Base-by-base conservation (phyloP, 2,797 vertebrate genomes). In the Myotis vivesi region DNA sequence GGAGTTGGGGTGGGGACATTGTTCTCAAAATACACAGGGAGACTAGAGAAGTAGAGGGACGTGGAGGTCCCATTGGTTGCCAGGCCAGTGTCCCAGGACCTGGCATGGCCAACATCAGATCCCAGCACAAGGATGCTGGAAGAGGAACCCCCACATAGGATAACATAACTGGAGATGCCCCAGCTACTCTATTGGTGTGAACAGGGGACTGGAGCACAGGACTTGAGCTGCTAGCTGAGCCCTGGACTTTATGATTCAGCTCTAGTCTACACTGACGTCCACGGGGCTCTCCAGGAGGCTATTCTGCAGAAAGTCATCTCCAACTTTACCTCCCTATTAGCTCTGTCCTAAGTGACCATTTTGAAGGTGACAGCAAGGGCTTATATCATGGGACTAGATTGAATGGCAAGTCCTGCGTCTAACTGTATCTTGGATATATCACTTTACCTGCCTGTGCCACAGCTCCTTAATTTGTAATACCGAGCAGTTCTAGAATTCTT, bases 11-110 rank as follows among this genome's bases (percentile, higher is more conserved):
- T 25, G 16, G 0, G 7, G 19, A 0, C 13, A 49, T 22, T 69
- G 64, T 68, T 53, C 41, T 30, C 25, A 36, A 44, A 76, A 69
- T 13, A 10, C 20, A 38, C 4, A 46, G 41, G 33, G 5, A 73
- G 15, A 15, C 0, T 20, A 3, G 15, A 7, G 3, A 3, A 41
- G 20, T 2, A 17, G 15, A 10, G 0, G 8, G 5, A 2, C 0
- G 9, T 59, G 46, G 33, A 30, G 2, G 2, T 3, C 7, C 38
- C 8, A 1, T 0, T 64, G 19, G 13, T 6, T 23, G 44, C 22
- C 20, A 38, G 16, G 38, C 30, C 23, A n/a, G 38, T 59, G 13
- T 9, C 16, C 8, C 2, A 20, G 22, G 4, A n/a, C 8, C 11
- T 12, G 4, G 22, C 2, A 30, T 11, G n/a, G 30, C 23, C 33